A percentile compares a stretch with the other conserved stretches of the same genome.
Conservation (phyloP, 2,888 invertebrate genomes). For the Atethmia centrago region DNA sequence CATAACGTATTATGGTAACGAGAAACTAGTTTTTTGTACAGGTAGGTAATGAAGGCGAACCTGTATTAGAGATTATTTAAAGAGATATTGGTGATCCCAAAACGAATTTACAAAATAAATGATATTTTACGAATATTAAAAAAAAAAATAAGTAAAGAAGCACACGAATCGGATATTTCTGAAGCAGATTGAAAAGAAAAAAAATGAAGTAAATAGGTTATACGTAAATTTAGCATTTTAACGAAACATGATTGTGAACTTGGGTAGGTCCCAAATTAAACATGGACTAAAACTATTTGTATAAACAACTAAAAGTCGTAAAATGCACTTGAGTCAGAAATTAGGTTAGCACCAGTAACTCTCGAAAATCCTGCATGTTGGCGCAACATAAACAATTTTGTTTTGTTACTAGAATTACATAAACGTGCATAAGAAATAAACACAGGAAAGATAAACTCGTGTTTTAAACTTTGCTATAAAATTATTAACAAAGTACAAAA, state of each 20-base stretch:
- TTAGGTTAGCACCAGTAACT: conserved; percentile 58
- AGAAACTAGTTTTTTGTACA: conserved; percentile 19
- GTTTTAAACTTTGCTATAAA: conserved; percentile 74
- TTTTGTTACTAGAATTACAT: conserved; percentile 61
- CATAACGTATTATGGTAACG: conserved; percentile 13
- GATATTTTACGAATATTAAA: not conserved
- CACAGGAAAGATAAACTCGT: conserved; percentile 66
- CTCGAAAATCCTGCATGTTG: conserved; percentile 55
- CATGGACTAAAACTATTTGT: conserved; percentile 34
- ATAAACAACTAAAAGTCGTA: conserved; percentile 54
- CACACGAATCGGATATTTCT: not conserved
- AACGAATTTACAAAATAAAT: not conserved
- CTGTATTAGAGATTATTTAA: not conserved
- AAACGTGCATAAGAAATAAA: conserved; percentile 68
- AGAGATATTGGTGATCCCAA: conserved; percentile 3
- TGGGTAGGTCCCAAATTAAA: conserved; percentile 33
- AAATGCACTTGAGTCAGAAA: conserved; percentile 56
- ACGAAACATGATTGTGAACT: not conserved
- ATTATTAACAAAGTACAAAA: conserved; percentile 81
- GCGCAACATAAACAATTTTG: conserved; percentile 62
- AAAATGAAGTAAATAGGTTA: too few relatives aligned
- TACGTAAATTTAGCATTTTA: not conserved
- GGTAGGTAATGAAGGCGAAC: conserved; percentile 6
- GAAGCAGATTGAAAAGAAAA: not conserved
- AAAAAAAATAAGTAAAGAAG: not conserved